These are phyloP conservation scores for Hirtodrosophila trivittata DNA, from an alignment of 2,888 invertebrate species.

Conservation along the genomic window DNA sequence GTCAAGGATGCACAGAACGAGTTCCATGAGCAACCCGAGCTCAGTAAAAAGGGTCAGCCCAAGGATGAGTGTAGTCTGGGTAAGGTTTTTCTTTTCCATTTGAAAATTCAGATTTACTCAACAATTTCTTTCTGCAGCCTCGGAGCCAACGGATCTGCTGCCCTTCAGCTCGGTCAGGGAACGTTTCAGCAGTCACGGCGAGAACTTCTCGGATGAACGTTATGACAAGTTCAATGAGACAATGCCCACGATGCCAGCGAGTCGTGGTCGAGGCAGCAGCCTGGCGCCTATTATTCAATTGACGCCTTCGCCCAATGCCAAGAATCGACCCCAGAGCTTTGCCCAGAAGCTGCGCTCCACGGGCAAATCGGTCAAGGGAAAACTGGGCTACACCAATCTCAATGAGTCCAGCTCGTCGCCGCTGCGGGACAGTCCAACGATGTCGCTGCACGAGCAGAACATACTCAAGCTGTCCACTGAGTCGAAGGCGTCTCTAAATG, in stretches of 20 bases:
- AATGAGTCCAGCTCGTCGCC: conserved; percentile 90
- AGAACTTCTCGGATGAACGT: conserved; percentile 82
- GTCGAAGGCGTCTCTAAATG: conserved; percentile 83
- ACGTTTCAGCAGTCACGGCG: conserved; percentile 79
- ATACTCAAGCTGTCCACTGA: conserved; percentile 81
- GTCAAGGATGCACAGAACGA: conserved; percentile 97
- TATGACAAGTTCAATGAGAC: conserved; percentile 84
- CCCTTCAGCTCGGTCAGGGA: conserved; percentile 82
- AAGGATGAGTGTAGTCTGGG: conserved; percentile 87
- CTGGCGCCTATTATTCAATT: conserved; percentile 82
- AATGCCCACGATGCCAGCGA: conserved; percentile 66
- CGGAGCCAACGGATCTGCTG: conserved; percentile 83
- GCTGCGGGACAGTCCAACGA: conserved; percentile 86
- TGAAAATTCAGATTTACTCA: neutral
- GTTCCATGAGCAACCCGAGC: conserved; percentile 88
- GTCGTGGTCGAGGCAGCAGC: conserved; percentile 71
- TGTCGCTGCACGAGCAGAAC: conserved; percentile 84
- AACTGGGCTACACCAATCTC: conserved; percentile 90
- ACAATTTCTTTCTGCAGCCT: conserved; percentile 62
- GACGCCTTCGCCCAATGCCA: conserved; percentile 83
- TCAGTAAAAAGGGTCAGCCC: conserved; percentile 83
- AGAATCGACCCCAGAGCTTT: conserved; percentile 91
- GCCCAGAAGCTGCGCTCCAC: conserved; percentile 94
- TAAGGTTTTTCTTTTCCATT: conserved; percentile 65
- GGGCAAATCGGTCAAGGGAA: conserved; percentile 92